These are phyloP conservation scores for Acanthurus tractus DNA, from an alignment of 2,797 vertebrate genomes.

Conservation along the genomic window DNA sequence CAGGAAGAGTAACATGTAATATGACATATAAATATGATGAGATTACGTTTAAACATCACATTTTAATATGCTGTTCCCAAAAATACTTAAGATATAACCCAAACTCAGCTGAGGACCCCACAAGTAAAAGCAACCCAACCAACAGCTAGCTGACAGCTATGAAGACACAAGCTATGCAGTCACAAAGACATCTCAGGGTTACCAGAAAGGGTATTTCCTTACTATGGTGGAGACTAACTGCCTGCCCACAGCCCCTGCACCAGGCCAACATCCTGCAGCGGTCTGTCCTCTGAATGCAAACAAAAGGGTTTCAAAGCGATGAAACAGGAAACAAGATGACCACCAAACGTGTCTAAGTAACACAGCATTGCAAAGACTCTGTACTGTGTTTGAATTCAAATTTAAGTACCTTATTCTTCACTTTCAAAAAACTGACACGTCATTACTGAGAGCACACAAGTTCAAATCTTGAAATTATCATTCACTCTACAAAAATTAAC, in stretches of 20 bases:
- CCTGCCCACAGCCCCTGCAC: not conserved
- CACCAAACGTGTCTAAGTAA: not conserved
- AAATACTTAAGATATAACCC: too few species aligned
- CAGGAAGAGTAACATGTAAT: too few species aligned
- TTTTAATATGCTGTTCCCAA: too few species aligned
- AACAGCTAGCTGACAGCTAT: not conserved
- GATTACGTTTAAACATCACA: too few species aligned
- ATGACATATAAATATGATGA: too few species aligned
- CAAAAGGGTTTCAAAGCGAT: not conserved
- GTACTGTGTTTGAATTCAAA: not conserved
- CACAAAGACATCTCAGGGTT: not conserved
- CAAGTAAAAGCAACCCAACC: not conserved
- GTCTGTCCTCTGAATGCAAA: too few species aligned
- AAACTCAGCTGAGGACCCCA: too few species aligned
- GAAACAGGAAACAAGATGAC: not conserved
- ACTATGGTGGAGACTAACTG: not conserved
- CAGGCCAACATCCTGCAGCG: too few species aligned
- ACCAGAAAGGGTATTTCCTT: not conserved
- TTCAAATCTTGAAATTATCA: constrained; percentile 11
- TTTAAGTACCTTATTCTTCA: not conserved
- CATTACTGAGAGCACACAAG: constrained; percentile 7
- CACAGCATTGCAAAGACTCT: not conserved
- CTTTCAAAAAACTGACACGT: too few species aligned
- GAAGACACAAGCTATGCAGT: not conserved
- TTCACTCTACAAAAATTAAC: constrained; percentile 28